Evolutionary conservation across 2,888 invertebrate species (phyloP), one percentile per base, ranked within the genome.

Genomic region (Chrysodeixis includens): DNA sequence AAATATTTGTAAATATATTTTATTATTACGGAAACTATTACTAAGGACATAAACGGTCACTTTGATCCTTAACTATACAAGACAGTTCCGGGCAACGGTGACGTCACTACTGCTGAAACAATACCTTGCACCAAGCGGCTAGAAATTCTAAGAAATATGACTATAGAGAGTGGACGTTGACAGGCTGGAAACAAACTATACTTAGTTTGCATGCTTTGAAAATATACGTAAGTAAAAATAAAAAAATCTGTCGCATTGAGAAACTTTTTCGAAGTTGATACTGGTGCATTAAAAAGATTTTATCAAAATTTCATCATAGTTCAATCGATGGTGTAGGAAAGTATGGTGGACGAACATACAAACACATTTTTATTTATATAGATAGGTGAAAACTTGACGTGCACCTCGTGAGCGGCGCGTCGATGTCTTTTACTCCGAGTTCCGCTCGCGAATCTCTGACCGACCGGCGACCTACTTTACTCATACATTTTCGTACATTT

Each of bases 311-410:
- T n/a, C n/a, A n/a, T n/a, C n/a, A n/a, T n/a, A n/a, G n/a, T n/a
- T n/a, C n/a, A n/a, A n/a, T n/a, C n/a, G n/a, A n/a, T n/a, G n/a
- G n/a, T n/a, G n/a, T n/a, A n/a, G n/a, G n/a, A n/a, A n/a, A n/a
- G n/a, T n/a, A n/a, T n/a, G n/a, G n/a, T n/a, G n/a, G n/a, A n/a
- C n/a, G n/a, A n/a, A n/a, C n/a, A 69, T 72, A 66, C 64, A 71
- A 49, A 60, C 58, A 67, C n/a, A n/a, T n/a, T n/a, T n/a, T n/a
- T 66, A 74, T 40, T 20, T 22, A 72, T 85, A 79, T 76, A 83
- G 83, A 83, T 79, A 81, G 82, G 86, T 85, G 87, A 86, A 87
- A 87, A 83, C 80, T 66, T 66, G 79, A 69, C 74, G 66, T 51
- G 74, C 71, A 76, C 70, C 55, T 63, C 57, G 66, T 76, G 72